Conservation (phyloP, 2,113 vertebrate species). For the Semnopithecus entellus region DNA sequence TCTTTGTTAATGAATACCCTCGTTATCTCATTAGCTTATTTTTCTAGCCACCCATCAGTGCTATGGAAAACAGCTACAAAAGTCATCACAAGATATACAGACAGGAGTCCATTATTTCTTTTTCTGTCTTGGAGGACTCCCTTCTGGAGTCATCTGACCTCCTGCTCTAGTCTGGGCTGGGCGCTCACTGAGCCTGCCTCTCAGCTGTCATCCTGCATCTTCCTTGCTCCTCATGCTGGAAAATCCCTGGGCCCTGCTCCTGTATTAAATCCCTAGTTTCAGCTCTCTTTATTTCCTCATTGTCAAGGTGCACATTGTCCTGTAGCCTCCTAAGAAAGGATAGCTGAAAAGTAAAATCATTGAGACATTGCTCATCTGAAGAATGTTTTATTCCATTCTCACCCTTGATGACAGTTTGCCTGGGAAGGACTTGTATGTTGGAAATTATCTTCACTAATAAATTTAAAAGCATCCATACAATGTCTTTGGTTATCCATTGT, state of each 20-base stretch:
- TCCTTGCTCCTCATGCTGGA: not conserved
- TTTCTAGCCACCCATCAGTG: not conserved
- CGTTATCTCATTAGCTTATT: slow-evolving; percentile 10
- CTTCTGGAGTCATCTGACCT: not conserved
- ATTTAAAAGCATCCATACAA: not conserved
- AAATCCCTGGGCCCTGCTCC: not conserved
- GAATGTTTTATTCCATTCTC: not conserved
- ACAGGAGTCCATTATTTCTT: not conserved
- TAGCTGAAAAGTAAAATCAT: not conserved
- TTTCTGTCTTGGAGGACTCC: not conserved
- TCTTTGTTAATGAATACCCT: not conserved
- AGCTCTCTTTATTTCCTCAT: not conserved
- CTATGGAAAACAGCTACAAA: not conserved
- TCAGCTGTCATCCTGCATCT: not conserved
- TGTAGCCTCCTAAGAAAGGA: not conserved
- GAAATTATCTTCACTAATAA: not conserved
- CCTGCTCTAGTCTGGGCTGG: rapidly evolving
- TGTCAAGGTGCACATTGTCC: not conserved
- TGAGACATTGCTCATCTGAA: not conserved
- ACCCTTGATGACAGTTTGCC: not conserved
- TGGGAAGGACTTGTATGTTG: not conserved
- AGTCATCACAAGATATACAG: not conserved
- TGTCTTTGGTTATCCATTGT: not conserved
- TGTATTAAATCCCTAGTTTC: not conserved
- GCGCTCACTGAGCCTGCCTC: not conserved